Conservation (phyloP, 2,888 invertebrate genomes). For the Vannuccia rotundouncinata region DNA sequence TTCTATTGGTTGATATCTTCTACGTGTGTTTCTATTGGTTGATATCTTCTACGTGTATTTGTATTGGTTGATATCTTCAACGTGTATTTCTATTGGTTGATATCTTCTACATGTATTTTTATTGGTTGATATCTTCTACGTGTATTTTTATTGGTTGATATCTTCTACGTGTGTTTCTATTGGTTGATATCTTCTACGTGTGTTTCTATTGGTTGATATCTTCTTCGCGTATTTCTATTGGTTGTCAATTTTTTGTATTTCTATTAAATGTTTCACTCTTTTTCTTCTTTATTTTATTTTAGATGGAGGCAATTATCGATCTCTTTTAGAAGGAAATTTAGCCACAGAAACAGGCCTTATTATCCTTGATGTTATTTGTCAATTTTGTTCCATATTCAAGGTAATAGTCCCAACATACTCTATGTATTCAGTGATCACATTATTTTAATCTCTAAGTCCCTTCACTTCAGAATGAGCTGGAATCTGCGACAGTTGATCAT, state of each 20-base stretch:
- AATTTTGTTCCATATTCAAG: constrained; percentile 73
- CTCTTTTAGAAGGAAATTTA: constrained; percentile 69
- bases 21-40: not conserved
- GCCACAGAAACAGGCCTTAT: constrained; percentile 82
- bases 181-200: not conserved
- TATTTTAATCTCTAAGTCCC: not conserved
- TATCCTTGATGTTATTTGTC: constrained; percentile 75
- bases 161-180: not conserved
- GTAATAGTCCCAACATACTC: constrained; percentile 43
- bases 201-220: not conserved
- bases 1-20: not conserved
- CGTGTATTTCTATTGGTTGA: not conserved
- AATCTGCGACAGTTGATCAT: constrained; percentile 65
- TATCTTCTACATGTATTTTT: not conserved
- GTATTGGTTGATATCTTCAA: not conserved
- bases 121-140: no score
- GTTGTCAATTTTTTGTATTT: not conserved
- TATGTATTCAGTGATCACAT: not conserved
- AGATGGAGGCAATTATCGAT: not conserved
- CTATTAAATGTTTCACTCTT: not conserved
- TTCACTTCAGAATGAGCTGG: constrained; percentile 54
- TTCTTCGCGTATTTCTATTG: not conserved
- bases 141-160: not conserved
- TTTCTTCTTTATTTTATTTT: not conserved
- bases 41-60: not conserved